A percentile compares a stretch with the other conserved stretches of the same genome.
phyloP scores from a whole-genome alignment of 2,797 vertebrate species.

The Falco biarmicus region DNA sequence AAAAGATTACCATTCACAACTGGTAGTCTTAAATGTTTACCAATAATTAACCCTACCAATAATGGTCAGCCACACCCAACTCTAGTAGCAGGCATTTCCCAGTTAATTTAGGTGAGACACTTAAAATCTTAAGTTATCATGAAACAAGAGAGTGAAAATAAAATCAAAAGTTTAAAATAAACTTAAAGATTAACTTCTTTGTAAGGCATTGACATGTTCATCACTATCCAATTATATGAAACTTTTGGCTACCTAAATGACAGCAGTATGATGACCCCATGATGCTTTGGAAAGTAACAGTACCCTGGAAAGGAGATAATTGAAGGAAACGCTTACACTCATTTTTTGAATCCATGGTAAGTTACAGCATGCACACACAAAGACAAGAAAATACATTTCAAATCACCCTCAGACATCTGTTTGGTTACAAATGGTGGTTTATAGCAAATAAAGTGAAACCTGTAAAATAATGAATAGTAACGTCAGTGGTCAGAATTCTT shows the following conservation, averaged over 20 bases:
- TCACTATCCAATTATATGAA: not conserved
- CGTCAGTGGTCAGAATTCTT: not conserved
- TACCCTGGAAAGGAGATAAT: not conserved
- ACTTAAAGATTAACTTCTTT: not conserved
- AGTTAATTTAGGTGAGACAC: not conserved
- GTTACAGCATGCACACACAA: not conserved
- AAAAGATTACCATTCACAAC: not conserved
- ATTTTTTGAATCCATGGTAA: conserved; percentile 20
- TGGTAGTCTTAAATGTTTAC: not conserved
- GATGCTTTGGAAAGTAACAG: not conserved
- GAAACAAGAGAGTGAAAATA: not conserved
- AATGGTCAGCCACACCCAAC: not conserved
- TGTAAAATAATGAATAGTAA: not conserved
- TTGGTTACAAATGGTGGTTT: not conserved
- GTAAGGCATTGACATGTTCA: not conserved
- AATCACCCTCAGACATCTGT: not conserved
- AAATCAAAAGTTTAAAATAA: not conserved
- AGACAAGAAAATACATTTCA: not conserved
- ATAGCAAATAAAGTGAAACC: not conserved
- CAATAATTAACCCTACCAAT: not conserved
- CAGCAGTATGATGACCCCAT: not conserved
- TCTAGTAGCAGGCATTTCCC: not conserved
- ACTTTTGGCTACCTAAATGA: not conserved
- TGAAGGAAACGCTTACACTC: not conserved
- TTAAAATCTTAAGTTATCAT: not conserved